Percentiles rank a stretch among this genome's conserved stretches.
These are phyloP conservation scores for Drosophila cognata DNA, from an alignment of 2,888 invertebrate genomes.

Conservation along the genomic window DNA sequence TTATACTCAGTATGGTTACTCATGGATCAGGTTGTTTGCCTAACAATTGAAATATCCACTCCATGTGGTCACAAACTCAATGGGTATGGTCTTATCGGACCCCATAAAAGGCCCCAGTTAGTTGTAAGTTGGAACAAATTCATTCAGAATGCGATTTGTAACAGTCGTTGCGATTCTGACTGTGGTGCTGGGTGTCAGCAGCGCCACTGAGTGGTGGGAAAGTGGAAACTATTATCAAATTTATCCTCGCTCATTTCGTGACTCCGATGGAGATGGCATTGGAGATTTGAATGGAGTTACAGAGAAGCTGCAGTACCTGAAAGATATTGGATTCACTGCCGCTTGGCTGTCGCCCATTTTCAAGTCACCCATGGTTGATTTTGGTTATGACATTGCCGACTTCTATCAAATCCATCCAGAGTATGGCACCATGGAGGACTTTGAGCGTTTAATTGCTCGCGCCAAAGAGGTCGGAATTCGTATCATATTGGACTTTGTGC, in stretches of 20 bases:
- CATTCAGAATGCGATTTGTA: slow-evolving; percentile 52
- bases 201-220: slow-evolving; percentile 82
- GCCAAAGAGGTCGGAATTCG: slow-evolving; percentile 86
- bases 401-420: slow-evolving; percentile 89
- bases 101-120: slow-evolving; percentile 59
- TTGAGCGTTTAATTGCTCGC: slow-evolving; percentile 87
- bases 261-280: slow-evolving; percentile 91
- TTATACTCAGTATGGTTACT: slow-evolving; percentile 23
- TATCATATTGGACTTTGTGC: slow-evolving; percentile 86
- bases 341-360: slow-evolving; percentile 91
- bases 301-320: slow-evolving; percentile 88
- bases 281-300: slow-evolving; percentile 88
- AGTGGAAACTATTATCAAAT: slow-evolving; percentile 90
- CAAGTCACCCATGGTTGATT: slow-evolving; percentile 91
- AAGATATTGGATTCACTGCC: slow-evolving; percentile 88
- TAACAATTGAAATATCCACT: slow-evolving; percentile 66
- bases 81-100: slow-evolving; percentile 49
- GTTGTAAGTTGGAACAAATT: slow-evolving; percentile 14
- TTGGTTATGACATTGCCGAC: slow-evolving; percentile 92
- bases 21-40: slow-evolving; percentile 51
- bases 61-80: slow-evolving; percentile 30
- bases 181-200: slow-evolving; percentile 37
- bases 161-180: slow-evolving; percentile 40
- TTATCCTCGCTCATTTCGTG: slow-evolving; percentile 92
- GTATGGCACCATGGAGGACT: slow-evolving; percentile 90